phyloP scores from a whole-genome alignment of 2,113 vertebrate species.

The Leucosticte australis region DNA sequence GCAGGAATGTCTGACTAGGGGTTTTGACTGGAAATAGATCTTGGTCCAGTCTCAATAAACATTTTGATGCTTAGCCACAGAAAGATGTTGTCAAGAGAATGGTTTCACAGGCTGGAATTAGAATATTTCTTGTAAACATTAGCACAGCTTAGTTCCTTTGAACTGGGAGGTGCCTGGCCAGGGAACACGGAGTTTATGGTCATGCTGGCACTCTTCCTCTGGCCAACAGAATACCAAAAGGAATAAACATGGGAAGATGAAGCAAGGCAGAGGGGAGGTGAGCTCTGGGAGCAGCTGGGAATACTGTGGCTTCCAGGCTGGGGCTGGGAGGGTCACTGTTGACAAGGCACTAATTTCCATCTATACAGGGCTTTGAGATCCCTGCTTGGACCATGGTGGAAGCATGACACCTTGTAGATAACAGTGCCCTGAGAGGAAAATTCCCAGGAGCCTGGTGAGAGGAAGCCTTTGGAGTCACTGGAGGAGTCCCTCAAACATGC shows the following conservation, averaged over 20 bases:
- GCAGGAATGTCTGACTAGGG: not conserved
- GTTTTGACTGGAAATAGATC: slow-evolving; percentile 1
- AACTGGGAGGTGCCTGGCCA: fast-evolving
- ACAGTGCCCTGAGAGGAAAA: not conserved
- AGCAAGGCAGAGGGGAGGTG: not conserved
- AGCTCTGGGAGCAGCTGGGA: not conserved
- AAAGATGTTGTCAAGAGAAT: not conserved
- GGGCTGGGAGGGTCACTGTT: not conserved
- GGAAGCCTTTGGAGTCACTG: not conserved
- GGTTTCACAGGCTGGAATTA: not conserved
- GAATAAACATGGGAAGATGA: not conserved
- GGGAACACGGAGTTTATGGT: not conserved
- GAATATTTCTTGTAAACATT: slow-evolving; percentile 2
- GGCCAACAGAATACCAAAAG: not conserved
- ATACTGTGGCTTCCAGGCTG: not conserved
- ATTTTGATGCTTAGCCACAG: not conserved
- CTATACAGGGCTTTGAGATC: not conserved
- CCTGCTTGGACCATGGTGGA: not conserved
- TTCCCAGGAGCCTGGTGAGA: not conserved
- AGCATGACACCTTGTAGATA: not conserved
- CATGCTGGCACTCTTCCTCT: not conserved
- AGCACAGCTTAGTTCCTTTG: not conserved
- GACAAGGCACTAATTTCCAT: not conserved
- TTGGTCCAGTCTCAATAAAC: not conserved
- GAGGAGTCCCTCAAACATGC: not conserved